Base-by-base conservation (phyloP, 2,797 vertebrate species). In the Pangasius djambal region DNA sequence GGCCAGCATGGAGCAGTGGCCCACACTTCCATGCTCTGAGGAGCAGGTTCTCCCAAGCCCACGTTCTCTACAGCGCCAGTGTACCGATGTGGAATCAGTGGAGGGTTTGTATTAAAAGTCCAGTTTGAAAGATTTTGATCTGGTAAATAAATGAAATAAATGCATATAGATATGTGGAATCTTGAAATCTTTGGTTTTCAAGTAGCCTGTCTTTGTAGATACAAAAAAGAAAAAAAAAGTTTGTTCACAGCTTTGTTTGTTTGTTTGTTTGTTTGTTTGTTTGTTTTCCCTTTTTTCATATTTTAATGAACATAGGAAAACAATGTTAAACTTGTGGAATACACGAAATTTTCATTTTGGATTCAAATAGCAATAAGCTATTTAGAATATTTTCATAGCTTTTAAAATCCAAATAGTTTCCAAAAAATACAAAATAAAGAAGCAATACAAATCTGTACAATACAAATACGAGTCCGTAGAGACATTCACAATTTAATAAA, bases 1-100 rank as follows among this genome's bases (percentile, higher is more conserved):
- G 67, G 78, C 86, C 89, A 70, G 90, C 92, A 92, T 92, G 81
- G 88, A 94, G 92, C 92, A 90, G 91, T 88, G 88, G 89, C 89
- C 81, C 88, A 91, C 92, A 90, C 65, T 75, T 63, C 87, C 59
- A 86, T 34, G 44, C 91, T 94, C 89, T 90, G 90, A 89, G 91
- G 91, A 93, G 89, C 91, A 85, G 65, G 37, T 87, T 89, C 88
- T 91, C 70, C 4, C 6, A 85, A 92, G 91, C 81, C 74, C 34
- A 48, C 8, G 8, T 34, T 89, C 44, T 85, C 52, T 87, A 67
- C 59, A 65, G 79, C 48, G 15, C 74, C 25, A 50, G 78, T 88
- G 48, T 88, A 31, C 50, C 57, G 44, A 90, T 86, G 70, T 65
- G 70, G 74, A 55, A 88, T 79, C 77, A 31, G 52, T 52, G 20